Evolutionary conservation across 2,797 vertebrate genomes (phyloP), one percentile per base, ranked within the genome.

Genomic region (Danio albolineatus): DNA sequence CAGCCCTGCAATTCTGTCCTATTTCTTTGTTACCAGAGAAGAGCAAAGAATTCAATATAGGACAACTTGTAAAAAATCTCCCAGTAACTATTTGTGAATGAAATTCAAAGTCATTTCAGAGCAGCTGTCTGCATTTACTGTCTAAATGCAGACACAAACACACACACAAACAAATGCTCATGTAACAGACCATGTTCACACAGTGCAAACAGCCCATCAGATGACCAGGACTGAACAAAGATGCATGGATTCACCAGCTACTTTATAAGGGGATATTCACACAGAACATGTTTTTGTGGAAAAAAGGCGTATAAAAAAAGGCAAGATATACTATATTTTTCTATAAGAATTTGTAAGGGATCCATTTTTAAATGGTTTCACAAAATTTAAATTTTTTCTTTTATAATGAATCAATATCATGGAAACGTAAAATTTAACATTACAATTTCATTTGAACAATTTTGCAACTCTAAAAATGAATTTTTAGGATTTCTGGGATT

Each of bases 81-180:
- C 44, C 0, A 28, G 43, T 69, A 60, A 17, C 64, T 49, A 67
- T 39, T 59, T 77, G 41, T 67, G 53, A 14, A 19, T 69, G 51
- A 77, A 77, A 53, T 69, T 21, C 43, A 77, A 46, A 69, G 6
- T 71, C 28, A 39, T 28, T 53, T 69, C 28, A 69, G 16, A 53
- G 66, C 66, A 51, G 66, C 46, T 67, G 46, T 28, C 46, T 36
- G 49, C 14, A 53, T 73, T 73, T 44, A 46, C 7, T 9, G 39
- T 44, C 36, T 51, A 54, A 83, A 36, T n/a, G 39, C 13, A 48
- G n/a, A 57, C 28, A 46, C 19, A 70, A 44, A 10, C 2, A 46
- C n/a, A 46, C 4, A 4, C 62, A 19, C 1, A 67, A 12, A 66
- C 64, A 83, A 62, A 44, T 54, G n/a, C 10, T 7, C 17, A 12